Conservation (phyloP, 2,797 vertebrate species). For the Eutrigla gurnardus region DNA sequence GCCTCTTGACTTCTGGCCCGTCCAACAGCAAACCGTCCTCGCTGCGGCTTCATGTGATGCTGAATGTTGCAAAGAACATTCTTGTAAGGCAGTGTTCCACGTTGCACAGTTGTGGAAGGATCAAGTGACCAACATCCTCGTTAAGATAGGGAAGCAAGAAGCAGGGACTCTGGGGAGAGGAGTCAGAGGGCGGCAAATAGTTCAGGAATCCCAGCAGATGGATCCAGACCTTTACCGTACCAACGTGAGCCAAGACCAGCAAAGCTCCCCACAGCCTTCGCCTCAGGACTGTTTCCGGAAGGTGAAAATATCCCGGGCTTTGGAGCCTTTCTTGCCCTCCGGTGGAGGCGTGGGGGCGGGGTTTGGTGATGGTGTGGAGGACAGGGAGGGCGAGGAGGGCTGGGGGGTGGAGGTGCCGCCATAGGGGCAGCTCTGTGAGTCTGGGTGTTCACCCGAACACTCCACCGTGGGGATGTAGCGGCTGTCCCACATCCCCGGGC, state of each 20-base stretch:
- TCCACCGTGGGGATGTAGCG: conserved; percentile 96
- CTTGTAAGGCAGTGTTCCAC: conserved; percentile 77
- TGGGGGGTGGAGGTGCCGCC: conserved; percentile 88
- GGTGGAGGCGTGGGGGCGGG: conserved; percentile 66
- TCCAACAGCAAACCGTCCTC: conserved; percentile 34
- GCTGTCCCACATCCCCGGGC: conserved; percentile 98
- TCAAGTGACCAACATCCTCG: conserved; percentile 47
- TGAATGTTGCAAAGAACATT: conserved; percentile 45
- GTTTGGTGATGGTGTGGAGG: conserved; percentile 70
- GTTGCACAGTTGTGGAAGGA: conserved; percentile 54
- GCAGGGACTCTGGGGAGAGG: conserved; percentile 18
- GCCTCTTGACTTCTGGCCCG: conserved; percentile 39
- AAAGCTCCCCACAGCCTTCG: conserved; percentile 9
- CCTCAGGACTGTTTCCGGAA: conserved; percentile 91
- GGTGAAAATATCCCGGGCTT: conserved; percentile 89
- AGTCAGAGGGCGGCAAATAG: conserved; percentile 21
- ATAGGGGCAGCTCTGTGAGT: conserved; percentile 93
- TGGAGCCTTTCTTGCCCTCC: conserved; percentile 86
- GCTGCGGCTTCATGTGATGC: conserved; percentile 31
- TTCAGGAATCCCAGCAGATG: conserved; percentile 29
- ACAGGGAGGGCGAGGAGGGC: conserved; percentile 76
- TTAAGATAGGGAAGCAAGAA: conserved; percentile 40
- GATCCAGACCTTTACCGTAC: conserved; percentile 36
- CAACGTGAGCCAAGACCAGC: conserved; percentile 29
- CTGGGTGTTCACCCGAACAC: conserved; percentile 93